phyloP scores from a whole-genome alignment of 2,113 vertebrate species.

The Chaetodon trifascialis region DNA sequence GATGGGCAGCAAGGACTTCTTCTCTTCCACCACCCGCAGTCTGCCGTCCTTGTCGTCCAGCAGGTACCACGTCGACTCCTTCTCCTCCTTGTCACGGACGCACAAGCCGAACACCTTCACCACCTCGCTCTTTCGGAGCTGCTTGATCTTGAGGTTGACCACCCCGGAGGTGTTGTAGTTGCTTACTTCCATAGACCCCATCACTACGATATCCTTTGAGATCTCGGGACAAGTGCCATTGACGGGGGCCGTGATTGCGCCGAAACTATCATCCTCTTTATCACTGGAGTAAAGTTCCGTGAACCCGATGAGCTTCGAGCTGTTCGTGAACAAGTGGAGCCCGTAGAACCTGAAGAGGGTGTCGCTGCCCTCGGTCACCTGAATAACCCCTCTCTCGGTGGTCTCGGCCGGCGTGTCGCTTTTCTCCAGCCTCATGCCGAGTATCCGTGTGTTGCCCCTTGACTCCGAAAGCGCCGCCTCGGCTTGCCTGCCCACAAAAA shows the following conservation, averaged over 20 bases:
- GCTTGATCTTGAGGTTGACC: slow-evolving; percentile 85
- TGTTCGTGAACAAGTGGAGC: slow-evolving; percentile 80
- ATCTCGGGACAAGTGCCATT: slow-evolving; percentile 86
- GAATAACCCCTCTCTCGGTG: slow-evolving; percentile 83
- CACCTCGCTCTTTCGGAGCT: slow-evolving; percentile 90
- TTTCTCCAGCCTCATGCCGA: slow-evolving; percentile 89
- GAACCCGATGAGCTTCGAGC: slow-evolving; percentile 85
- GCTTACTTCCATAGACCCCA: slow-evolving; percentile 59
- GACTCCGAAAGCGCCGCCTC: slow-evolving; percentile 49
- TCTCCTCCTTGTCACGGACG: slow-evolving; percentile 73
- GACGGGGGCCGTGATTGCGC: not conserved
- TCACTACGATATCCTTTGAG: slow-evolving; percentile 84
- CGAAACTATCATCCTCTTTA: slow-evolving; percentile 60
- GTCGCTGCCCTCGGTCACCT: slow-evolving; percentile 90
- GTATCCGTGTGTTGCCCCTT: slow-evolving; percentile 75
- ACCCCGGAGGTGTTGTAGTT: slow-evolving; percentile 86
- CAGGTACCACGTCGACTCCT: slow-evolving; percentile 83
- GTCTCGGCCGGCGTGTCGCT: slow-evolving; percentile 83
- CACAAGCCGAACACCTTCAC: slow-evolving; percentile 91
- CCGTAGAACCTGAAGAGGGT: slow-evolving; percentile 91
- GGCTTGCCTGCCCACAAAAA: slow-evolving; percentile 25
- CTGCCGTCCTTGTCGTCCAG: slow-evolving; percentile 83
- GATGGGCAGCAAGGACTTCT: slow-evolving; percentile 86
- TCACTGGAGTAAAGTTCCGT: slow-evolving; percentile 71
- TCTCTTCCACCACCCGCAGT: slow-evolving; percentile 89